Conservation (phyloP, 2,797 vertebrate genomes). For the Emydoidea blandingii region DNA sequence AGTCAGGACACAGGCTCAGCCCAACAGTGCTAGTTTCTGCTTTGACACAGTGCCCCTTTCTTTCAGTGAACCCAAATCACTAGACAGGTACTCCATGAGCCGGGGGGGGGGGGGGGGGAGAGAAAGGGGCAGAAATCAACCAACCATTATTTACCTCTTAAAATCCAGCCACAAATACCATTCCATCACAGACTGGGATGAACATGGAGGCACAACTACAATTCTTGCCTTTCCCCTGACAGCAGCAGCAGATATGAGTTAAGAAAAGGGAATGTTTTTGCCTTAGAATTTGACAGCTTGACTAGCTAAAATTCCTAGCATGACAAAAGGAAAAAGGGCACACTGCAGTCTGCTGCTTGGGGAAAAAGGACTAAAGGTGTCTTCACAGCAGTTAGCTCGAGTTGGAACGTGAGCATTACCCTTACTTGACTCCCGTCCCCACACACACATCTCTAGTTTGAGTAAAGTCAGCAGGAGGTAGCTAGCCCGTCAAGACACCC, state of each 20-base stretch:
- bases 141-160: neutral
- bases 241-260: neutral
- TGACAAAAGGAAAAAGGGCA: neutral
- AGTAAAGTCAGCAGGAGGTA: neutral
- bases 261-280: neutral
- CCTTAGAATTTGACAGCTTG: neutral
- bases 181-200: neutral
- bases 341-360: neutral
- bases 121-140: neutral
- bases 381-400: neutral
- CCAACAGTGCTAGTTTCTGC: neutral
- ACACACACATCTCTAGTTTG: neutral
- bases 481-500: neutral
- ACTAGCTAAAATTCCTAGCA: neutral
- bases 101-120: accelerated
- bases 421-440: neutral
- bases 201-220: neutral
- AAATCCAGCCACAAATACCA: neutral
- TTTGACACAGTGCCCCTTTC: neutral
- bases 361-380: neutral
- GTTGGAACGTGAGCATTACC: neutral
- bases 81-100: neutral
- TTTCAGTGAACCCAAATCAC: neutral
- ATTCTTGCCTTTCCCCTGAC: neutral
- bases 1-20: no score